phyloP scores from a whole-genome alignment of 2,888 invertebrate species.

The Xanthorhoe designata region DNA sequence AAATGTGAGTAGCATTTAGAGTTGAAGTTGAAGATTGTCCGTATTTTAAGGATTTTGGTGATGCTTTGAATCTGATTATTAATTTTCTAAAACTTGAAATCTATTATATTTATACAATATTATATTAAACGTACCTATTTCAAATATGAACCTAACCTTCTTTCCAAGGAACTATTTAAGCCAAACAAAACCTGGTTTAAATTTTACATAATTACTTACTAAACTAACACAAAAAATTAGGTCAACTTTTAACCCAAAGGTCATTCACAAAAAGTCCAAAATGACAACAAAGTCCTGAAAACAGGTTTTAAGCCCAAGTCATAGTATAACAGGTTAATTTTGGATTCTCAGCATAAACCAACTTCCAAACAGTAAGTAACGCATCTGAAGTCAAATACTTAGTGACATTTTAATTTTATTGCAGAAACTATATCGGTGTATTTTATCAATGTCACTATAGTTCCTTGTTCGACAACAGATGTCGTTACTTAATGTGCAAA shows the following conservation, averaged over 20 bases:
- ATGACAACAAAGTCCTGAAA: background rate
- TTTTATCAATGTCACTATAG: slow-evolving; percentile 40
- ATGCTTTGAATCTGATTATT: slow-evolving; percentile 19
- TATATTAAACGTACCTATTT: no score
- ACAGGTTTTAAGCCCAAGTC: background rate
- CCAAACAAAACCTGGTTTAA: no score
- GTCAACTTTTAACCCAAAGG: background rate
- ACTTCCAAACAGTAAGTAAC: slow-evolving; percentile 41
- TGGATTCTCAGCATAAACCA: slow-evolving; percentile 31
- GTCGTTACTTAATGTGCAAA: slow-evolving; percentile 37
- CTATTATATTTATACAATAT: no score
- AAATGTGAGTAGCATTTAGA: slow-evolving; percentile 14
- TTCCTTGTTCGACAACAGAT: slow-evolving; percentile 45
- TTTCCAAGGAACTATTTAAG: no score
- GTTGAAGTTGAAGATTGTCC: slow-evolving; percentile 22
- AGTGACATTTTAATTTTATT: slow-evolving; percentile 45
- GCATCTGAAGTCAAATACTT: slow-evolving; percentile 46
- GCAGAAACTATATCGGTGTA: slow-evolving; percentile 5
- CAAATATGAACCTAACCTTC: no score
- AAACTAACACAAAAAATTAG: background rate
- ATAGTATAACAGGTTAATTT: slow-evolving; percentile 13
- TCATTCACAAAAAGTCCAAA: background rate
- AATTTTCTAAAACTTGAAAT: background rate
- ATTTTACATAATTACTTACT: background rate
- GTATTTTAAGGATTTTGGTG: slow-evolving; percentile 18